Evolutionary conservation across 1,140 invertebrate genomes (phyloP).

Genomic region (Hermatobates lingyangjiaoensis): DNA sequence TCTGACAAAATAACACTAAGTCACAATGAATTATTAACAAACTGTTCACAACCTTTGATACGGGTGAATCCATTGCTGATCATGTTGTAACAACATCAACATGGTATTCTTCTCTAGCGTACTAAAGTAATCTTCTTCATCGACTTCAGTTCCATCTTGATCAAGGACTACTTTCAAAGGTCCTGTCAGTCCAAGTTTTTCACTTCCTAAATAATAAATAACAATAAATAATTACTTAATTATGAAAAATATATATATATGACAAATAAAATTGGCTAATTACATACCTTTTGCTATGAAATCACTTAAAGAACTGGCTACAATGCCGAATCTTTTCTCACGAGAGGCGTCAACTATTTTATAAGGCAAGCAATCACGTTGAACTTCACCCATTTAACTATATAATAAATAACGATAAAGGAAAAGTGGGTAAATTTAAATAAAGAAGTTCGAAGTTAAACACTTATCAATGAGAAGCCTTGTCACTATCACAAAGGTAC

Average conservation of each 20-base stretch:
- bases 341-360: conserved; percentile 49
- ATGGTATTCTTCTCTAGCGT: conserved; percentile 63
- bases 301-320: conserved; percentile 52
- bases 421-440: too few relatives aligned
- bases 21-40: too few relatives aligned
- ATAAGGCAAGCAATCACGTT: too few relatives aligned
- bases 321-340: conserved; percentile 58
- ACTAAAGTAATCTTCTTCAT: conserved; percentile 72
- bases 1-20: too few relatives aligned
- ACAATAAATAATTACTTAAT: not conserved
- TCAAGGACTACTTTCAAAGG: conserved; percentile 59
- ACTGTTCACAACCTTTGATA: too few relatives aligned
- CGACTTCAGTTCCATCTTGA: conserved; percentile 68
- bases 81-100: conserved; percentile 45
- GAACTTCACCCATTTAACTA: too few relatives aligned
- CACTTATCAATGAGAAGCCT: too few relatives aligned
- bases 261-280: not conserved
- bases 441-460: too few relatives aligned
- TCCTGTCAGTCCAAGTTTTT: conserved; percentile 34
- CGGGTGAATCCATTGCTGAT: conserved; percentile 18
- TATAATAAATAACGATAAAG: too few relatives aligned
- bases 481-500: too few relatives aligned
- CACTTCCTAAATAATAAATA: too few relatives aligned
- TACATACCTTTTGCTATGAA: conserved; percentile 37
- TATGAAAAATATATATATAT: not conserved